Percentiles rank a stretch among this genome's conserved stretches.
These are phyloP conservation scores for Triplophysa tibetana DNA, from an alignment of 2,113 vertebrate species.

Conservation along the genomic window DNA sequence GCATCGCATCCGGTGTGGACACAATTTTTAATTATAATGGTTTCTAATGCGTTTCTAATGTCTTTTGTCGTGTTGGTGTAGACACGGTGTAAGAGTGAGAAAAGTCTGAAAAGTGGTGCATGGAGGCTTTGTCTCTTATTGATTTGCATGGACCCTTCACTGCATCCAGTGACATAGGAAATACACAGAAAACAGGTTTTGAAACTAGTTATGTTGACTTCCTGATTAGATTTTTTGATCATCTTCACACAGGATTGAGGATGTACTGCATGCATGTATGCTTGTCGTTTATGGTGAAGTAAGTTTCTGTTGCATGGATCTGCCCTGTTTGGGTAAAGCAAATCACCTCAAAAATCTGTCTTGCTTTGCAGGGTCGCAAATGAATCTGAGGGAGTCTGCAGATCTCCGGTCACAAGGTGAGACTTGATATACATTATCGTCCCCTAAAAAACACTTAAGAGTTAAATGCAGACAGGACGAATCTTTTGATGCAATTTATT, in stretches of 20 bases:
- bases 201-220: neutral
- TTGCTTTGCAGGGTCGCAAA: slow-evolving; percentile 86
- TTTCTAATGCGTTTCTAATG: too few relatives aligned
- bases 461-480: too few relatives aligned
- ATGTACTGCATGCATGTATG: neutral
- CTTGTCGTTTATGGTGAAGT: slow-evolving; percentile 7
- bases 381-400: slow-evolving; percentile 97
- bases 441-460: too few relatives aligned
- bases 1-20: too few relatives aligned
- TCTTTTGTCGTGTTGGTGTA: too few relatives aligned
- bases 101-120: slow-evolving; percentile 9
- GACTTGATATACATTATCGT: slow-evolving; percentile 1
- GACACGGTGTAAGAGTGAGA: neutral
- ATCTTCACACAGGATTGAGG: slow-evolving; percentile 1
- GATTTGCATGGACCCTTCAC: slow-evolving; percentile 14
- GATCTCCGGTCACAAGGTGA: slow-evolving; percentile 95
- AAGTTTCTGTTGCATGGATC: slow-evolving; percentile 31
- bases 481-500: too few relatives aligned
- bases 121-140: slow-evolving; percentile 31
- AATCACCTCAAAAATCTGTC: slow-evolving; percentile 1
- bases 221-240: neutral
- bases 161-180: neutral
- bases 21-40: too few relatives aligned
- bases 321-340: neutral
- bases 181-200: neutral